Base-by-base conservation (phyloP, 2,888 invertebrate species). In the Andrena dorsata region DNA sequence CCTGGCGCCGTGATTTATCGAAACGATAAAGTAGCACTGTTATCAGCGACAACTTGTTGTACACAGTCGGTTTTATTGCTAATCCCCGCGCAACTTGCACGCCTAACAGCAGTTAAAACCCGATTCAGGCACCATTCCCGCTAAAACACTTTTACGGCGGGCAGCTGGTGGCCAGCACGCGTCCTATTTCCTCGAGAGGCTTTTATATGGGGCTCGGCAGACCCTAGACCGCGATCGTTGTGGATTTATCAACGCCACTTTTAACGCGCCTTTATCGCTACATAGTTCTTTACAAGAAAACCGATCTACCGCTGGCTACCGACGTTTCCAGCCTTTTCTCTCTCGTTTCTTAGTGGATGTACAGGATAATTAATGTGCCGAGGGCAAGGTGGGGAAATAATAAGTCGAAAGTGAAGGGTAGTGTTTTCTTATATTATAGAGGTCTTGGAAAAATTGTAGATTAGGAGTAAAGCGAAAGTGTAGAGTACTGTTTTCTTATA, bases 121-220 rank as follows among this genome's bases (percentile, higher is more conserved):
- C 56, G 76, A 81, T 73, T 58, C 72, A n/a, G 70, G 63, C 73
- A 73, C 71, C 58, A 60, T 71, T 79, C 75, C 73, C 63, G 69
- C 51, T 56, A 71, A 56, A 77, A 66, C 60, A 75, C 75, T 76
- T 84, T 80, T 76, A 75, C 68, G 68, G 68, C 69, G 61, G 49
- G 63, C 30, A 35, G 58, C 23, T 70, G 70, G 69, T 61, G 56
- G 47, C 23, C 41, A 53, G 51, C 16, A 13, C n/a, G 53, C 63
- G 60, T 23, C 49, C 10, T 23, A 26, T 16, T 63, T 69, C 41
- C 76, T 76, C 32, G 30, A 32, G 56, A 23, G 56, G 56, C 56
- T 64, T 76, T 60, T 75, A 61, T 58, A 66, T 47, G 65, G 58
- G 53, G 30, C 61, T 58, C 60, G 35, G 32, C 65, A 49, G 60